Evolutionary conservation across 64 coral and sea anemone genomes (phyloP), one percentile per base, ranked within the genome.

Genomic region (Pocillopora verrucosa): DNA sequence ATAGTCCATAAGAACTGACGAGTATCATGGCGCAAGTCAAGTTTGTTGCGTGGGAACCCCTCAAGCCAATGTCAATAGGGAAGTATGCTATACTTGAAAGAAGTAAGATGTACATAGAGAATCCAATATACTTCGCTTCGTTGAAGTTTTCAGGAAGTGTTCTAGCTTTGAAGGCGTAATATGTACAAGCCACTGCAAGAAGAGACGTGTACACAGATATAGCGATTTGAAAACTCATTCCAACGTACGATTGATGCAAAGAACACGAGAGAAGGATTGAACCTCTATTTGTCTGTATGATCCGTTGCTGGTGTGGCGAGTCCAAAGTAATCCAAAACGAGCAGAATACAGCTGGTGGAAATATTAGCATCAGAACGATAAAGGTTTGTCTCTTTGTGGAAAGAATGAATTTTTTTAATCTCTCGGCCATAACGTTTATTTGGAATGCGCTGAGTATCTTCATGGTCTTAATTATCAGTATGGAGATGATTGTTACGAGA

Each of bases 141-240:
- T 88, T 88, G n/a, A 88, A 88, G 59, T 88, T 88, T 22, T 88
- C 86, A 4, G 86, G 86, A 0, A 88, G 41, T 17, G 15, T 76
- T 61, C 86, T 58, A 5, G 86, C 86, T 65, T 76, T 88, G 56
- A 88, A 88, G 86, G 86, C 86, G 25, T 88, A 88, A 22, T 76
- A 16, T 58, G 75, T 61, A 73, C 86, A 88, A 36, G 36, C 57
- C 12, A 88, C 59, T 14, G 86, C 72, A 4, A 88, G 72, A 14
- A 88, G 61, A 20, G 75, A 75, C n/a, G 59, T 37, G 69, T 88
- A 88, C 37, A 61, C 72, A 13, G 34, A 25, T 6, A 76, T 76
- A 0, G 75, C 72, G 86, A 77, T 77, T 61, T 77, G 86, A 56
- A 88, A 41, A 61, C 36, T 76, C 57, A 26, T 9, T 62, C 86